Evolutionary conservation across 1,140 invertebrate species (phyloP).

Genomic region (Drosophila kohkoa): DNA sequence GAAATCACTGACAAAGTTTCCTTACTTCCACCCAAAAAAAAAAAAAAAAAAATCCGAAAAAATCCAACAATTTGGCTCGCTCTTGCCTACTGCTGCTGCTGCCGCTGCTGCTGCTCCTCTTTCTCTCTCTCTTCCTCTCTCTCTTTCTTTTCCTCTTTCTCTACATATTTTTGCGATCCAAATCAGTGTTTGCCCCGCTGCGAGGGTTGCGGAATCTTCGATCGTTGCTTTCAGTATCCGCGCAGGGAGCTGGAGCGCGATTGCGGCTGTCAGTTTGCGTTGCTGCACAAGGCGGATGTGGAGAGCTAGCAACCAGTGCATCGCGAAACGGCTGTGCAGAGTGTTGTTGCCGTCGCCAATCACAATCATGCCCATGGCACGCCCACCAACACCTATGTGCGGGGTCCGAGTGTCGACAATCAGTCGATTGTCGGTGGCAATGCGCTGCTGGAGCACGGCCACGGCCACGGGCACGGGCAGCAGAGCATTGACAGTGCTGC

Average conservation of each 20-base stretch:
- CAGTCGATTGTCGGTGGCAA: constrained; percentile 67
- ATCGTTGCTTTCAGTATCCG: constrained; percentile 93
- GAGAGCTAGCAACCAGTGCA: constrained; percentile 86
- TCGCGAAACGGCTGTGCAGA: constrained; percentile 75
- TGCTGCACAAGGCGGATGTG: constrained; percentile 92
- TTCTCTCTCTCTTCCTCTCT: constrained; percentile 26
- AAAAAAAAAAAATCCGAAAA: background rate
- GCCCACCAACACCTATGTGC: constrained; percentile 79
- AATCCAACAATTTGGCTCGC: constrained; percentile 51
- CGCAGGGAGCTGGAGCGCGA: constrained; percentile 90
- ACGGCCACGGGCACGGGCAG: constrained; percentile 15
- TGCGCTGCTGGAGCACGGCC: constrained; percentile 68
- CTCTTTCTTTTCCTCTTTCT: constrained; percentile 22
- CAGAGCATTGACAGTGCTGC: constrained; percentile 56
- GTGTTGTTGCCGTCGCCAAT: constrained; percentile 18
- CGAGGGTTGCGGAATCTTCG: constrained; percentile 93
- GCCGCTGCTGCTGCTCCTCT: constrained; percentile 43
- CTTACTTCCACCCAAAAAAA: constrained; percentile 41
- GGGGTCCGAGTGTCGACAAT: constrained; percentile 72
- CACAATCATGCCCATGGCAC: constrained; percentile 61
- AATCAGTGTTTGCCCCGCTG: constrained; percentile 81
- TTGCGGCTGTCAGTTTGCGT: constrained; percentile 94
- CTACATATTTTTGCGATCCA: constrained; percentile 13
- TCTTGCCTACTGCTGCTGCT: constrained; percentile 45
- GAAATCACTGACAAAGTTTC: constrained; percentile 78